Evolutionary conservation across 2,797 vertebrate genomes (phyloP), one percentile per base, ranked within the genome.

Genomic region (Brachyrhaphis roseni): DNA sequence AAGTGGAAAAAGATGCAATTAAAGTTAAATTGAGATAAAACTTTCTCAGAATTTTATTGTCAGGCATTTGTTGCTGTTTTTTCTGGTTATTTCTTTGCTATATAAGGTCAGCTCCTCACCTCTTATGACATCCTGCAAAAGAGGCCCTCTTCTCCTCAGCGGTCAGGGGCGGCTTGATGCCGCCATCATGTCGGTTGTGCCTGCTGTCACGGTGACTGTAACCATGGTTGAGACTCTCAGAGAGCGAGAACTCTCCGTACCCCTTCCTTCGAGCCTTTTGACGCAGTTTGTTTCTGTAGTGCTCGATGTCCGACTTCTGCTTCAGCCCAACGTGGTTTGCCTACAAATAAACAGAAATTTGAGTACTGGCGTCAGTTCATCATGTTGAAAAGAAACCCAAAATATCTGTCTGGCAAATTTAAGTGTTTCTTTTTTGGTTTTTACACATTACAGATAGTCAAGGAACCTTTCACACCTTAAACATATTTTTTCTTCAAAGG

Each of bases 231-330:
- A 74, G 95, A 0, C 73, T 95, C 83, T 98, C 97, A 4, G 95
- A 95, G 0, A 96, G 92, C 0, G 97, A 97, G 80, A 98, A 97
- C 81, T 99, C 98, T 5, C 97, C 98, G 82, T 99, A 99, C 0
- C 97, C 98, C 77, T 99, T 99, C 89, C 97, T 95, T 83, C 98
- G 96, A 55, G 98, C 98, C 90, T 99, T 99, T 84, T 98, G 96
- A 0, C 98, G 97, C 81, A 99, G 95, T 89, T 99, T 99, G 94
- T 99, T 99, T 89, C 98, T 96, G 90, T 99, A 99, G 87, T 99
- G 98, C 84, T 99, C 98, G 1, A 99, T 99, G 89, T 99, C 98
- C 0, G 98, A 99, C 91, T 99, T 99, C 95, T 99, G 98, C 91
- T 99, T 99, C 88, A 99, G 92, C 47, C 97, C 98, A 81, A 62